Evolutionary conservation across 2,888 invertebrate species (phyloP).

Genomic region (Philereme transversata): DNA sequence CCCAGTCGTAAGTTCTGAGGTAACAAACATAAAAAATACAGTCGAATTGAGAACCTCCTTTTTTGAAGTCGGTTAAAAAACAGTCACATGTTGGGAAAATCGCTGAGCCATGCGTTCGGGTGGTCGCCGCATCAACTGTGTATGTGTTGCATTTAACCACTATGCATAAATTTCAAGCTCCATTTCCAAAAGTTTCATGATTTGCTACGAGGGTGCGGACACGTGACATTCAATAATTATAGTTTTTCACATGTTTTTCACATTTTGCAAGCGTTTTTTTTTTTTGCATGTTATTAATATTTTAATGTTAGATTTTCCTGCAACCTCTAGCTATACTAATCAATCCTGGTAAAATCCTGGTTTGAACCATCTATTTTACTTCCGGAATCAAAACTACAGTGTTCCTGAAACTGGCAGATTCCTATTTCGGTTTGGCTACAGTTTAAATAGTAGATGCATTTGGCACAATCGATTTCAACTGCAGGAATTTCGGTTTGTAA

Average conservation of each 20-base stretch:
- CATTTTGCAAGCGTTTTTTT: too few species aligned
- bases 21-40: too few species aligned
- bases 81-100: constrained; percentile 4
- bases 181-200: neutral
- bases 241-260: too few species aligned
- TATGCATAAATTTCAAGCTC: neutral
- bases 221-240: neutral
- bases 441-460: constrained; percentile 1
- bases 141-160: neutral
- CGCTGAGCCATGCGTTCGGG: too few species aligned
- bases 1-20: too few species aligned
- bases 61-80: neutral
- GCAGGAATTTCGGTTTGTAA: constrained; percentile 18
- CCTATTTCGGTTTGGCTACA: constrained; percentile 16
- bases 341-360: too few species aligned
- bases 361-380: neutral
- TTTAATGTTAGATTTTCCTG: too few species aligned
- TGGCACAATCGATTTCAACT: constrained; percentile 21
- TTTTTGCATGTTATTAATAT: too few species aligned
- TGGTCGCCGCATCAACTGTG: too few species aligned
- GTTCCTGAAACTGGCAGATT: constrained; percentile 14
- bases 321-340: too few species aligned
- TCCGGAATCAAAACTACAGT: constrained; percentile 7
- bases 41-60: too few species aligned
- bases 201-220: neutral